phyloP scores from a whole-genome alignment of 2,113 vertebrate genomes.

The Athene noctua region DNA sequence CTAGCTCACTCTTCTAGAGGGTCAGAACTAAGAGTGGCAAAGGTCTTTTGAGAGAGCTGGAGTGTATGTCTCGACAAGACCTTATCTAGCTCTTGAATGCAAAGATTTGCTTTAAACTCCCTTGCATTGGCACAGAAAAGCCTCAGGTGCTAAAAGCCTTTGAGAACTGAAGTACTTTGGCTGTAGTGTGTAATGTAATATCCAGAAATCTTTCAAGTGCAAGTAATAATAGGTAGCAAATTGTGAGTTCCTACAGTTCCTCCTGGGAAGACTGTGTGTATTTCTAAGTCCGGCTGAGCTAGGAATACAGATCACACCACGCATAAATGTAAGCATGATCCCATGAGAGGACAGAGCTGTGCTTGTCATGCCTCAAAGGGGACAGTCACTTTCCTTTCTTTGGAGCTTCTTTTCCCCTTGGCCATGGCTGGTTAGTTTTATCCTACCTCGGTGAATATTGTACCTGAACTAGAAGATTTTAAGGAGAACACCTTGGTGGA shows the following conservation, averaged over 20 bases:
- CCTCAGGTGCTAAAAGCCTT: not conserved
- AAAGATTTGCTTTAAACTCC: not conserved
- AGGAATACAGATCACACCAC: not conserved
- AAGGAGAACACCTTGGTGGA: not conserved
- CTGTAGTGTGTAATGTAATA: not conserved
- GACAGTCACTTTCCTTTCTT: not conserved
- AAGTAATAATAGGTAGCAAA: not conserved
- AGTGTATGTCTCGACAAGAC: not conserved
- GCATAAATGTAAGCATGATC: not conserved
- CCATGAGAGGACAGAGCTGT: not conserved
- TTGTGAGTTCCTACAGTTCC: not conserved
- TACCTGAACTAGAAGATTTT: not conserved
- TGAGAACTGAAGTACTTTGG: not conserved
- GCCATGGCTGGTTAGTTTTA: not conserved
- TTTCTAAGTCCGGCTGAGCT: not conserved
- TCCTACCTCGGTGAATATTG: not conserved
- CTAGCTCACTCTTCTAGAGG: not conserved
- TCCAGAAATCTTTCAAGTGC: not conserved
- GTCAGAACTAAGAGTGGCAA: not conserved
- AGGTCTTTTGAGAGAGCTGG: not conserved
- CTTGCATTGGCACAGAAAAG: not conserved
- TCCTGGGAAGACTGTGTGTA: not conserved
- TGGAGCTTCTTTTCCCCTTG: not conserved
- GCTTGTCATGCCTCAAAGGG: not conserved
- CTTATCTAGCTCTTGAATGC: not conserved